These are phyloP conservation scores for Chloroclystis v-ata DNA, from an alignment of 2,888 invertebrate genomes.

Conservation along the genomic window DNA sequence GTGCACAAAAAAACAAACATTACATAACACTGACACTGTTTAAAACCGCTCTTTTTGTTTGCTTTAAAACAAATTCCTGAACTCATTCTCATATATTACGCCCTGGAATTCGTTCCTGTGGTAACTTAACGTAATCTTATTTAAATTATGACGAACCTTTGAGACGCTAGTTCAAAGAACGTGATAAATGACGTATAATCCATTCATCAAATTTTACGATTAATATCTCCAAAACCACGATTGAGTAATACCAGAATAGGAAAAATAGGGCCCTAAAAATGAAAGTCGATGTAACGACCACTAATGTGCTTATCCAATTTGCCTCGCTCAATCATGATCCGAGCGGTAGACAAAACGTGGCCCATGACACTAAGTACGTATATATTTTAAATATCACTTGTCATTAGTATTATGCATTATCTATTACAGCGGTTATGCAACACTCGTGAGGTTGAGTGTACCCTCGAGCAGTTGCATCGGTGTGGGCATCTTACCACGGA, in stretches of 20 bases:
- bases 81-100: not conserved
- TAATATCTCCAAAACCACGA: conserved; percentile 25
- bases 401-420: conserved; percentile 72
- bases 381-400: conserved; percentile 69
- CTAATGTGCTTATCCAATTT: conserved; percentile 64
- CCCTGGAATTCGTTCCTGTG: not conserved
- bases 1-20: conserved; percentile 57
- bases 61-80: conserved; percentile 2
- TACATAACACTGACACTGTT: conserved; percentile 43
- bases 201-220: conserved; percentile 26
- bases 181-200: conserved; percentile 13
- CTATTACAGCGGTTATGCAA: conserved; percentile 66
- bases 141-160: conserved; percentile 10
- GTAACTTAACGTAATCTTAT: not conserved
- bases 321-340: conserved; percentile 63
- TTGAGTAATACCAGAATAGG: conserved; percentile 26
- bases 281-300: conserved; percentile 57
- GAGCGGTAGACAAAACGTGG: conserved; percentile 45
- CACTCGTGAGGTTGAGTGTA: conserved; percentile 53
- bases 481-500: conserved; percentile 10
- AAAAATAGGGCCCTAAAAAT: conserved; percentile 53
- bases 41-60: conserved; percentile 29
- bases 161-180: conserved; percentile 3
- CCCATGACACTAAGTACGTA: conserved; percentile 52
- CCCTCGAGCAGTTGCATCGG: conserved; percentile 52